Evolutionary conservation across 92 coral and sea anemone genomes (phyloP).

Genomic region (Porites cylindrica): DNA sequence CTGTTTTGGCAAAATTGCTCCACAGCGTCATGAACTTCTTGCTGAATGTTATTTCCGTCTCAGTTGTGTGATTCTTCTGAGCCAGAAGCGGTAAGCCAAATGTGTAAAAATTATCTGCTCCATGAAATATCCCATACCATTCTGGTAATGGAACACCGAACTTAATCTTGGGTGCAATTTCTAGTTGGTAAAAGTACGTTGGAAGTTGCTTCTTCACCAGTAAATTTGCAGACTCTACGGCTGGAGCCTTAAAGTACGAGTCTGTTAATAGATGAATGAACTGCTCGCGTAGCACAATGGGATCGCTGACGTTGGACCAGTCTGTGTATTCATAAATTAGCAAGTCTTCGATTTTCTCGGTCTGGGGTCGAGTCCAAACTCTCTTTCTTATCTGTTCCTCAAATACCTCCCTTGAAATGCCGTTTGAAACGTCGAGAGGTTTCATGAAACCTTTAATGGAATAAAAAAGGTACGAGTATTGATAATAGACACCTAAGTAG

Average conservation of each 20-base stretch:
- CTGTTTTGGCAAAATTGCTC: conserved; percentile 65
- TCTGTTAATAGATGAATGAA: conserved; percentile 67
- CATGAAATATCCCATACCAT: conserved; percentile 58
- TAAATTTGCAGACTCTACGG: conserved; percentile 59
- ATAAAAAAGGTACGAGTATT: not conserved
- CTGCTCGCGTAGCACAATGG: conserved; percentile 36
- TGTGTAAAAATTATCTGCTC: conserved; percentile 46
- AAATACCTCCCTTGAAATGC: conserved; percentile 35
- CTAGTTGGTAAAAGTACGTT: conserved; percentile 72
- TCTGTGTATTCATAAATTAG: conserved; percentile 64
- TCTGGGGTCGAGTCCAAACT: conserved; percentile 61
- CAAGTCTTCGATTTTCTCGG: conserved; percentile 38
- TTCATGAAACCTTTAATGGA: conserved; percentile 4
- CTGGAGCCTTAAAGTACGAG: conserved; percentile 70
- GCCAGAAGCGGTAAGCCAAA: conserved; percentile 41
- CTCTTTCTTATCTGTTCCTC: conserved; percentile 30
- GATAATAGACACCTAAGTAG: too few relatives aligned
- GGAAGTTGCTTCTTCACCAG: conserved; percentile 50
- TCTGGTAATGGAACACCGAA: not conserved
- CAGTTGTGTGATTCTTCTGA: not conserved
- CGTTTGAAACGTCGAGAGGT: conserved; percentile 54
- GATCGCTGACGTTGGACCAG: conserved; percentile 66
- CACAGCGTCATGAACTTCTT: conserved; percentile 53
- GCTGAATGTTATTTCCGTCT: conserved; percentile 33
- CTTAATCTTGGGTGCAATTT: not conserved